Conservation (phyloP, 2,113 vertebrate genomes). For the Phyllostomus discolor region DNA sequence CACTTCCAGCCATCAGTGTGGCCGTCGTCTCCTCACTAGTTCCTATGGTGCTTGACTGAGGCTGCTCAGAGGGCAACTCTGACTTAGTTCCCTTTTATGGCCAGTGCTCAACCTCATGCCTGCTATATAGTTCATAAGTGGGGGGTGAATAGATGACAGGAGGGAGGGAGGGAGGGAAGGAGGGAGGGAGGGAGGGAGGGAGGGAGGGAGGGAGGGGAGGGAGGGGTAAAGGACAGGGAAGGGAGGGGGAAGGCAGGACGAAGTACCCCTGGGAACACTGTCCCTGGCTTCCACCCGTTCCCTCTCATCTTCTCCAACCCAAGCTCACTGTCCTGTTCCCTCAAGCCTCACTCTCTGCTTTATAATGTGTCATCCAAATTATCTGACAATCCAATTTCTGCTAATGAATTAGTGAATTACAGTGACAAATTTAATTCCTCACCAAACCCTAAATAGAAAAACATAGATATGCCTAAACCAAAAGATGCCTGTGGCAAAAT, state of each 20-base stretch:
- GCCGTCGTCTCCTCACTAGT: background rate
- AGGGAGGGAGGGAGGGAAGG: no score
- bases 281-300: background rate
- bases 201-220: background rate
- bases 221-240: background rate
- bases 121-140: background rate
- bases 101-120: background rate
- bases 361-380: background rate
- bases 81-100: background rate
- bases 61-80: background rate
- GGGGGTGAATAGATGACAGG: background rate
- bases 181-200: no score
- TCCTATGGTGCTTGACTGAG: fast-evolving
- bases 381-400: background rate
- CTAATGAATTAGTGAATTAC: background rate
- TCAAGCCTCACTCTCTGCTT: background rate
- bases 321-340: background rate
- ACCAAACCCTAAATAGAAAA: background rate
- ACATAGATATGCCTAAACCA: background rate
- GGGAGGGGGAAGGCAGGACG: background rate
- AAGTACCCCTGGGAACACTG: no score
- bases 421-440: background rate
- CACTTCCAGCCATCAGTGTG: fast-evolving
- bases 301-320: background rate
- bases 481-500: background rate